Base-by-base conservation (phyloP, 1,140 invertebrate species). In the Cydia strobilella region DNA sequence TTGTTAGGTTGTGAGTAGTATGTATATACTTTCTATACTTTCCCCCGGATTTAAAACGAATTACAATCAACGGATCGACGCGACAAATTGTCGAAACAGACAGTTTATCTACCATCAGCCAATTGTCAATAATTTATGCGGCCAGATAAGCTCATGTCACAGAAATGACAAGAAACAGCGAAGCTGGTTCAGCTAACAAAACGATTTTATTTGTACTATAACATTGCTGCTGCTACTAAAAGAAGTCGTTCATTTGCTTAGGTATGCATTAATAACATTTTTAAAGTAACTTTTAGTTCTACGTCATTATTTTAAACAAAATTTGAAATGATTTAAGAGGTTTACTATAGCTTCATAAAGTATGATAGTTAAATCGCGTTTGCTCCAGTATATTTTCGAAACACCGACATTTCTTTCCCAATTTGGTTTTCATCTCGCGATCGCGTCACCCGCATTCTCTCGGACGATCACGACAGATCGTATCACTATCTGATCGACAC, bases 121-220 rank as follows among this genome's bases (percentile, higher is more conserved):
- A 72, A 72, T 72, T 72, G 71, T 72, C 45, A 27, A 72, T 72
- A 72, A 72, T 72, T 72, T 72, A 72, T 72, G 71, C 51, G 69
- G 42, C 45, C 45, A 45, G 71, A 72, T 72, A 72, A 72, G 71
- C 45, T 27, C 45, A 72, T 51, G 45, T 18, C 45, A 48, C 71
- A 72, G 39, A 35, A 39, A 18, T 35, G 65, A 69, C 42, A 69
- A 39, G 27, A 39, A 59, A 23, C 54, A 59, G 54, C 27, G 27
- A 69, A 39, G 31, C 13, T 27, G 65, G n/a, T 69, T 69, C n/a
- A 27, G 5, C n/a, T 0, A 35, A 69, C 27, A 69, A 66, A 66
- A 69, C 63, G 63, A 27, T 69, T 42, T 18, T 69, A 69, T 69
- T 69, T 18, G 15, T 6, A n/a, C n/a, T n/a, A 13, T 65, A n/a